Conservation (phyloP, 1,140 invertebrate species). For the Drosophila orosa region DNA sequence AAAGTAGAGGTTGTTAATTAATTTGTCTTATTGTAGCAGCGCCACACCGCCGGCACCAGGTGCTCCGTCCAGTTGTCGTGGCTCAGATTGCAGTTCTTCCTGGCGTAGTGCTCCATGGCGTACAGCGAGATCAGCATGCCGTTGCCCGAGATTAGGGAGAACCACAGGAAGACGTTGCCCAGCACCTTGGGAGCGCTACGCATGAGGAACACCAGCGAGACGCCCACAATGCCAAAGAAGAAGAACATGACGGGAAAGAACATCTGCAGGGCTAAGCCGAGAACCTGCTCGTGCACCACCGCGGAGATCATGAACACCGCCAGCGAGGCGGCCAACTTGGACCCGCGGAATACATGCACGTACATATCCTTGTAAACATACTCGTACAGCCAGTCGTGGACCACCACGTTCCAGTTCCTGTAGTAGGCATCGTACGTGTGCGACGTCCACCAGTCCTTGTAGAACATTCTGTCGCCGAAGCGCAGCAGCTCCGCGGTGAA, state of each 20-base stretch:
- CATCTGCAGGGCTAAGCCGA: slow-evolving; percentile 91
- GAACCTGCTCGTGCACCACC: slow-evolving; percentile 93
- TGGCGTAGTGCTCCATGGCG: slow-evolving; percentile 93
- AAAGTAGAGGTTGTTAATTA: slow-evolving; percentile 31
- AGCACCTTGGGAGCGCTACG: slow-evolving; percentile 85
- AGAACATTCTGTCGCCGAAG: slow-evolving; percentile 94
- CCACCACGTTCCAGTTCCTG: slow-evolving; percentile 96
- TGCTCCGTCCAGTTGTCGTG: slow-evolving; percentile 55
- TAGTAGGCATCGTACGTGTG: slow-evolving; percentile 93
- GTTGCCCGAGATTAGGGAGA: slow-evolving; percentile 90
- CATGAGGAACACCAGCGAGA: slow-evolving; percentile 86
- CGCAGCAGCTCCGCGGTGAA: slow-evolving; percentile 93
- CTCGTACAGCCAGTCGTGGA: slow-evolving; percentile 96
- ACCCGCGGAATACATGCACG: slow-evolving; percentile 85
- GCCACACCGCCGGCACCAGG: slow-evolving; percentile 84
- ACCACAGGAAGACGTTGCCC: slow-evolving; percentile 94
- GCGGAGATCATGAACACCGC: slow-evolving; percentile 89
- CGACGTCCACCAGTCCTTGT: slow-evolving; percentile 98
- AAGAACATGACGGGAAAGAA: slow-evolving; percentile 94
- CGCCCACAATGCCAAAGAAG: slow-evolving; percentile 87
- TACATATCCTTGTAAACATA: slow-evolving; percentile 96
- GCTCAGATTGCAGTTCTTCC: slow-evolving; percentile 88
- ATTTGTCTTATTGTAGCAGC: slow-evolving; percentile 83
- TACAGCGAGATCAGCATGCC: slow-evolving; percentile 92
- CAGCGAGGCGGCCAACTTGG: slow-evolving; percentile 85